Evolutionary conservation across 2,797 vertebrate species (phyloP).

Genomic region (Pteropus rufus): DNA sequence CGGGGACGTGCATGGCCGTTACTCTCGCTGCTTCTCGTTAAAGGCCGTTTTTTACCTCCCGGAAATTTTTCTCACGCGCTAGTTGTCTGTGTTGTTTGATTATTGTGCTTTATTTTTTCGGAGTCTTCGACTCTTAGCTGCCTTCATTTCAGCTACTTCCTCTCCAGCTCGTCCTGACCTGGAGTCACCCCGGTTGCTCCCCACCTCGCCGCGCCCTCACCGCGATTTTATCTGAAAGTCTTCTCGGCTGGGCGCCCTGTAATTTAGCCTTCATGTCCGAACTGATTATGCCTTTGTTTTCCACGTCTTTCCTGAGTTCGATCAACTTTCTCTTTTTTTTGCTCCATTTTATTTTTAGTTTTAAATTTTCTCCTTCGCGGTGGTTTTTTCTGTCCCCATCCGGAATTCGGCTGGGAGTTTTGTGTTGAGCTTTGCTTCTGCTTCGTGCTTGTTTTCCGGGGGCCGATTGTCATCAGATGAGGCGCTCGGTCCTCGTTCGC

Average conservation of each 20-base stretch:
- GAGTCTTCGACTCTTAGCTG: not conserved
- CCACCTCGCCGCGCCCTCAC: not conserved
- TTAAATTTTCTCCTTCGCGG: not conserved
- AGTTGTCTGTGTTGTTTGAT: not conserved
- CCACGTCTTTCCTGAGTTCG: not conserved
- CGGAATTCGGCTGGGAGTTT: not conserved
- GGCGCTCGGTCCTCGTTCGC: not conserved
- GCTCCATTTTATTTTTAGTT: not conserved
- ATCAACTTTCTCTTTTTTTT: not conserved
- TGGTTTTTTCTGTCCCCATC: too few species aligned
- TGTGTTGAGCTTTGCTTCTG: not conserved
- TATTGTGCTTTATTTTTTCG: not conserved
- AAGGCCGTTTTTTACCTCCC: not conserved
- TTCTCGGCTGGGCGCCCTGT: fast-evolving
- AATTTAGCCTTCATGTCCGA: not conserved
- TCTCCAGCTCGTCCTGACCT: not conserved
- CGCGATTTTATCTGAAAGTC: fast-evolving
- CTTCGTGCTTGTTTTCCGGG: not conserved
- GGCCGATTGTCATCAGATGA: fast-evolving
- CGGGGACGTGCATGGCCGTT: fast-evolving
- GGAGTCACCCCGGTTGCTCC: fast-evolving
- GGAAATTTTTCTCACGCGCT: not conserved
- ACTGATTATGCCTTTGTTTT: fast-evolving
- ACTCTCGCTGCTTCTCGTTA: not conserved
- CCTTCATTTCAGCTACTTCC: not conserved